Base-by-base conservation (phyloP, 1,140 invertebrate genomes). In the Neodiprion virginianus region DNA sequence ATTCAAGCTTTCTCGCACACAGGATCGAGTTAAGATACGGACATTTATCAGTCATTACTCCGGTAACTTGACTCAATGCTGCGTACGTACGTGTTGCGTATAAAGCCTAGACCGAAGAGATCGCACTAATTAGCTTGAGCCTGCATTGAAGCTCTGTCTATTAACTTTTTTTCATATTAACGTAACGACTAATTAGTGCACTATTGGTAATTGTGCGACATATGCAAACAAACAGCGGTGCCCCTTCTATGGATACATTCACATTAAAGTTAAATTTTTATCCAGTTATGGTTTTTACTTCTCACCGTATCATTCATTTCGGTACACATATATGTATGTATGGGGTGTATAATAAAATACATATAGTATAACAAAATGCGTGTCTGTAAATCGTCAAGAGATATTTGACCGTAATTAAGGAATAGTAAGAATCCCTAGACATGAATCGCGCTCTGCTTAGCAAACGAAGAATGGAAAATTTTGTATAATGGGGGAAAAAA, bases 171-270 rank as follows among this genome's bases (percentile, higher is more conserved):
- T 21, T 21, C 17, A 21, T 53, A 53, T n/a, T 1, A 10, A 53
- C 10, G n/a, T 53, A 53, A 2, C n/a, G 10, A 53, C 50, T 53
- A 53, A 1, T 53, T 53, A 53, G 50, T 53, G 50, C n/a, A 53
- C 50, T 11, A 53, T 53, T 21, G 50, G 50, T 53, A 53, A 14
- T 53, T 79, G 79, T 80, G 78, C 76, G 14, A 74, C 67, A 70
- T 74, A 70, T 71, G 73, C 73, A 79, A 53, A 78, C 71, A 79
- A 79, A 77, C 79, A 77, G 77, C 77, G 69, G 67, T 68, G 67
- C 67, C 28, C 67, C 11, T 68, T 68, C n/a, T 21, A 9, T 21
- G 10, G 28, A 68, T 21, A 17, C 17, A 68, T 68, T 68, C 28
- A 68, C 11, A 40, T 68, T 21, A 61, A 68, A 68, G 28, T 68